Conservation (phyloP, 2,113 vertebrate genomes). For the Strix aluco region DNA sequence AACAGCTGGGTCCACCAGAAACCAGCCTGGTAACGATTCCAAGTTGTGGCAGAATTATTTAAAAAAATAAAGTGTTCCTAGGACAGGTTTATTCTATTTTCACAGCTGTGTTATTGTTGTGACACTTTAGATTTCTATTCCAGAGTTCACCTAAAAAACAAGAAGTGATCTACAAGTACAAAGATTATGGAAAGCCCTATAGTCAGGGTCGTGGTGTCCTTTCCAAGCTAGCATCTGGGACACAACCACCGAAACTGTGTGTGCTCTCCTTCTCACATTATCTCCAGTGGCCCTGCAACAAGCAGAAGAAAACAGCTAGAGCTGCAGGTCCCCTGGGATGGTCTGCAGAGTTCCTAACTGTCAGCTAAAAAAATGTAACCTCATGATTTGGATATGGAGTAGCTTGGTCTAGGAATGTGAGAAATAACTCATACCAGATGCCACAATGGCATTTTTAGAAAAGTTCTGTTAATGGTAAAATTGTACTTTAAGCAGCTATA, state of each 20-base stretch:
- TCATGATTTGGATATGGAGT: not conserved
- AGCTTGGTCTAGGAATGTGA: not conserved
- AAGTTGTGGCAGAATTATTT: not conserved
- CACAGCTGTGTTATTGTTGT: not conserved
- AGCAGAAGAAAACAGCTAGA: not conserved
- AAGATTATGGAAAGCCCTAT: not conserved
- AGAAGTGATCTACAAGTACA: not conserved
- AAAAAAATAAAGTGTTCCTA: not conserved
- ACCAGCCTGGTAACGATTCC: not conserved
- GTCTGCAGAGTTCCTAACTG: not conserved
- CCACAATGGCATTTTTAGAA: not conserved
- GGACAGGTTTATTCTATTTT: not conserved
- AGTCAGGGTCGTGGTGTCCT: not conserved
- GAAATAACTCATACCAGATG: not conserved
- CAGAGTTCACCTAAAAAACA: not conserved
- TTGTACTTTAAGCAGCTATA: not conserved
- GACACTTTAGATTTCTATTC: not conserved
- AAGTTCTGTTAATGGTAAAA: not conserved
- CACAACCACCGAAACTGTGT: rapidly evolving
- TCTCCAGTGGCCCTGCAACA: not conserved
- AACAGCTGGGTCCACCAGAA: not conserved
- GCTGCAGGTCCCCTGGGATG: not conserved
- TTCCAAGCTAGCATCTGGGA: not conserved
- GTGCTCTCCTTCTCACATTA: not conserved
- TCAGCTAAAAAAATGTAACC: not conserved